A percentile compares a stretch with the other conserved stretches of the same genome.
phyloP scores from a whole-genome alignment of 1,140 invertebrate species.

The Zaprionus ghesquierei region DNA sequence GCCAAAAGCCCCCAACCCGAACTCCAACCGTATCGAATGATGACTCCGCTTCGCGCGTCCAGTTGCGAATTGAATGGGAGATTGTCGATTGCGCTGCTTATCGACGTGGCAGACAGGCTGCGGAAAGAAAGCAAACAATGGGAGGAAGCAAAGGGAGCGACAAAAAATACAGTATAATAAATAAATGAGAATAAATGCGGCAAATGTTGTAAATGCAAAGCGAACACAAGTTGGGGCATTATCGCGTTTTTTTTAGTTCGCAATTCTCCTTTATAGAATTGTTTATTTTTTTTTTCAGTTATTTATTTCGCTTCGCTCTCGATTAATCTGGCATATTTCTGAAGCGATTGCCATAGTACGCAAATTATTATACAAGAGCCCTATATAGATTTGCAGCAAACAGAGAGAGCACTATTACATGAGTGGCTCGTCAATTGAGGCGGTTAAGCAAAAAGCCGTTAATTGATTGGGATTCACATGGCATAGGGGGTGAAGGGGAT shows the following conservation, averaged over 20 bases:
- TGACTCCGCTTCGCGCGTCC: not conserved
- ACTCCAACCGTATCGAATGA: not conserved
- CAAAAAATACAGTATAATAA: conserved; percentile 25
- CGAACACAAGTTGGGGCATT: conserved; percentile 39
- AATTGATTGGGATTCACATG: conserved; percentile 40
- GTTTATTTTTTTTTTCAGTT: not conserved
- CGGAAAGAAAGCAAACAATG: too few relatives aligned
- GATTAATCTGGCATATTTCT: conserved; percentile 25
- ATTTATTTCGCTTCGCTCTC: not conserved
- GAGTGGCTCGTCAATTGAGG: not conserved
- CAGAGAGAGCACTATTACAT: too few relatives aligned
- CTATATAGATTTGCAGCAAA: not conserved
- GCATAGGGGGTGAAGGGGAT: not conserved
- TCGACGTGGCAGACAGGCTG: conserved; percentile 9
- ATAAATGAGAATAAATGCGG: conserved; percentile 58
- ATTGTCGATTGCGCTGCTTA: conserved; percentile 42
- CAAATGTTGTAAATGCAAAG: conserved; percentile 39
- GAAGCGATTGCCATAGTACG: conserved; percentile 7
- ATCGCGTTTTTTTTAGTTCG: conserved; percentile 53
- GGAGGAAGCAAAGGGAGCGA: not conserved
- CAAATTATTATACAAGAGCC: conserved; percentile 18
- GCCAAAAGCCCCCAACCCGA: not conserved
- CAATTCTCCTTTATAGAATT: conserved; percentile 12
- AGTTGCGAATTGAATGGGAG: conserved; percentile 59
- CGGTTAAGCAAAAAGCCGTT: not conserved